Evolutionary conservation across 1,140 invertebrate genomes (phyloP), one percentile per base, ranked within the genome.

Genomic region (Pachypsylla venusta): DNA sequence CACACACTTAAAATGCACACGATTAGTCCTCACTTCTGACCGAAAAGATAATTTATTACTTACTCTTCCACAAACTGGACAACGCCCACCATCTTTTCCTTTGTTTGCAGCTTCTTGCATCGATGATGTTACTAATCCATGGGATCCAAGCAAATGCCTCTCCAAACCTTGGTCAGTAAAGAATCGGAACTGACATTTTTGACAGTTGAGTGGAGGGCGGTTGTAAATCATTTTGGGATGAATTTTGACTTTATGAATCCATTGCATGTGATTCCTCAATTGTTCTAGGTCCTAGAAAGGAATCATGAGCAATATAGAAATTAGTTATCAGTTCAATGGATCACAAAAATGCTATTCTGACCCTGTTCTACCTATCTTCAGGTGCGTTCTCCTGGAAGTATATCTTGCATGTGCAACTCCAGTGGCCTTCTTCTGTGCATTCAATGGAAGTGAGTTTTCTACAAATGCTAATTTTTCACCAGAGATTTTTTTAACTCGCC

Each of bases 211-310:
- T 27, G 92, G 92, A 61, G 92, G 90, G 73, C 89, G 77, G 72
- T 91, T 93, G 69, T 92, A 89, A 61, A 93, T 91, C 90, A 93
- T 93, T 74, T 93, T 93, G 61, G 89, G 90, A 76, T 93, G 90
- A 67, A 93, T 93, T 74, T 93, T 93, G 56, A 93, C 89, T 80
- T 93, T 93, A 69, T 93, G 91, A 68, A 93, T 92, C 88, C 89
- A 93, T 67, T 92, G 88, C 91, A 94, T 94, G 68, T 94, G 91
- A 71, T 91, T 93, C 62, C 89, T 75, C 35, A 93, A 74, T 73
- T 93, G 89, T 67, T 93, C 90, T 65, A 93, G 76, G 73, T 93
- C 90, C 78, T 81, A 61, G 7, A 69, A 68, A 68, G 59, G 30
- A 35, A 35, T 7, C 7, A n/a, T 10, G 7, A 35, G 30, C 7